A percentile compares a stretch with the other conserved stretches of the same genome.
Conservation (phyloP, 2,888 invertebrate genomes). For the Platerodrilus igneus region DNA sequence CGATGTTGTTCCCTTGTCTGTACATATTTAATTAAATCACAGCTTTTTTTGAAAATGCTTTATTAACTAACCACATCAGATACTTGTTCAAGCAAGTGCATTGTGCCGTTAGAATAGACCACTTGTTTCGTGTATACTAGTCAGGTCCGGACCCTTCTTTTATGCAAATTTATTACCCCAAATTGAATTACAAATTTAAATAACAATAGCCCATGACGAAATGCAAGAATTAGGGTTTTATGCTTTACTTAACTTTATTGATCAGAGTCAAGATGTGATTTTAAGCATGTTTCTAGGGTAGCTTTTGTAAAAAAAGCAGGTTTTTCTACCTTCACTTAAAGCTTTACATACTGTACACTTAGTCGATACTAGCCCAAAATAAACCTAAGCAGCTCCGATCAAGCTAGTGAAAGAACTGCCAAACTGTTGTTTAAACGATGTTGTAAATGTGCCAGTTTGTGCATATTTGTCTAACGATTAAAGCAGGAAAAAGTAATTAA, state of each 20-base stretch:
- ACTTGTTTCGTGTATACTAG: conserved; percentile 25
- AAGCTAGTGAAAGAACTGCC: no score
- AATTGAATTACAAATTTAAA: conserved; percentile 51
- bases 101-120: conserved; percentile 20
- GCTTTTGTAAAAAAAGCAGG: no score
- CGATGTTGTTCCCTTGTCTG: background rate
- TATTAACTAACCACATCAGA: conserved; percentile 14
- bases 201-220: conserved; percentile 49
- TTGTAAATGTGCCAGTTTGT: no score
- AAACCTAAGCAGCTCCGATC: no score
- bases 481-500: no score
- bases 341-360: no score
- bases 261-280: no score
- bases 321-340: no score
- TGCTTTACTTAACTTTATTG: conserved; percentile 42
- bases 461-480: no score
- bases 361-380: no score
- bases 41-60: conserved; percentile 10
- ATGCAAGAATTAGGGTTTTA: conserved; percentile 46
- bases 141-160: conserved; percentile 42
- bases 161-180: conserved; percentile 50
- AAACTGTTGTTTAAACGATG: no score
- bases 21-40: conserved; percentile 2
- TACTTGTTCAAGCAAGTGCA: conserved; percentile 14
- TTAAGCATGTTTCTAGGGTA: no score